A percentile compares a stretch with the other conserved stretches of the same genome.
These are phyloP conservation scores for Lampropteryx suffumata DNA, from an alignment of 2,888 invertebrate species.

Conservation along the genomic window DNA sequence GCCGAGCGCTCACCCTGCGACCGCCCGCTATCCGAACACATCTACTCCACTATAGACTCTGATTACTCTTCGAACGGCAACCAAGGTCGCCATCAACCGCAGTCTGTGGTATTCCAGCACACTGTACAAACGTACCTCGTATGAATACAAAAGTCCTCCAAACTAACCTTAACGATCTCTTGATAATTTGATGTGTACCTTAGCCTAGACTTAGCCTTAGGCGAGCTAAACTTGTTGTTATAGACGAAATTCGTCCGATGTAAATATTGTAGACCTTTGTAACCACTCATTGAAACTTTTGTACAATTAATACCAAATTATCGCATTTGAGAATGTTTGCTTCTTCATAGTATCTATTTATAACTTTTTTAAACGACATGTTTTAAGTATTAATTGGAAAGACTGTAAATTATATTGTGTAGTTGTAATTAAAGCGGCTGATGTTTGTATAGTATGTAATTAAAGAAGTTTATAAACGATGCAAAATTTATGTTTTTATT, in stretches of 20 bases:
- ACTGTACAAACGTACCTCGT: constrained; percentile 80
- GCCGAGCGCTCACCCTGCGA: constrained; percentile 84
- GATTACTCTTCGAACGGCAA: constrained; percentile 88
- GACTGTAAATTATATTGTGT: constrained; percentile 82
- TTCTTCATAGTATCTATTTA: constrained; percentile 72
- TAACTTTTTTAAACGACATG: constrained; percentile 65
- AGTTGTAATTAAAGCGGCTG: constrained; percentile 75
- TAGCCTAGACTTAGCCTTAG: constrained; percentile 63
- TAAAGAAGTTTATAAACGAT: constrained; percentile 76
- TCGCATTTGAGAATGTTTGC: constrained; percentile 76
- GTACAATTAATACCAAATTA: constrained; percentile 81
- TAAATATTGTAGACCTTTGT: constrained; percentile 67
- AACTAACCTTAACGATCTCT: constrained; percentile 64
- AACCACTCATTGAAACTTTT: constrained; percentile 72
- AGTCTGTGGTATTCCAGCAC: constrained; percentile 75
- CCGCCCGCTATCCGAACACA: constrained; percentile 92
- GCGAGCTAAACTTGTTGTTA: constrained; percentile 62
- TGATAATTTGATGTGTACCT: constrained; percentile 56
- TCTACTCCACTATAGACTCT: constrained; percentile 95
- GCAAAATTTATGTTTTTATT: constrained; percentile 40
- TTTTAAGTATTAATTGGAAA: constrained; percentile 80
- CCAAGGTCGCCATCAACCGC: constrained; percentile 71
- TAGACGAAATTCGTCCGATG: constrained; percentile 62
- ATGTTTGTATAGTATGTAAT: constrained; percentile 80
- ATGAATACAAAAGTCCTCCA: constrained; percentile 41